Base-by-base conservation (phyloP, 2,113 vertebrate genomes). In the Sterna hirundo region DNA sequence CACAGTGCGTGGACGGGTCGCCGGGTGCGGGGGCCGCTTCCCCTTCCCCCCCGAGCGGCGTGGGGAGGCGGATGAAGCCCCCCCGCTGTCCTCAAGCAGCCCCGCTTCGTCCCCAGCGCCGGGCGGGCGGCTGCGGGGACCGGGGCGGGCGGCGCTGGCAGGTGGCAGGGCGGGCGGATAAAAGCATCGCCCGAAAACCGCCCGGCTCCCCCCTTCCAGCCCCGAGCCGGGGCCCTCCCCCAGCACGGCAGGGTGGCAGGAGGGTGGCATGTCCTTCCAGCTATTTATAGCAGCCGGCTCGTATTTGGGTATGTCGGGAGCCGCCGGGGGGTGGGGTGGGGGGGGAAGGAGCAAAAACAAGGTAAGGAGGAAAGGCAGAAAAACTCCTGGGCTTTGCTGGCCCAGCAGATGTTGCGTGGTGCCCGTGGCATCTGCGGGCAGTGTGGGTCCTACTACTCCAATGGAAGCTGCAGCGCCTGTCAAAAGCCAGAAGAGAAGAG, bases 401-500 rank as follows among this genome's bases (percentile, higher is more conserved):
- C 54, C 47, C 58, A 0, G 42, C 0, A 30, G 36, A 32, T 44
- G 74, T 1, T 32, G 30, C 3, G 17, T 2, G 9, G 32, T 11
- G 71, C 68, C 76, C 19, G 34, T 21, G 68, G 51, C 46, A 44
- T 4, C 68, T 3, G 40, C 2, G 17, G 30, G 51, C 47, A n/a
- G 71, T 0, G 4, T 5, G 32, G 54, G 42, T 36, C 36, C 49
- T 13, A 1, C 26, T 22, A 61, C 77, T 82, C 23, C 36, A 4
- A 1, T 0, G 49, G 25, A 47, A 83, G 49, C 57, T 5, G 44
- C 47, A 61, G 30, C 4, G 29, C 13, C 70, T 44, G 66, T 69
- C 65, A 89, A 84, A 72, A 76, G 65, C 47, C 83, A 84, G 47
- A 17, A 19, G 26, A n/a, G 44, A 30, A n/a, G 46, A 30, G 22